Evolutionary conservation across 2,888 invertebrate species (phyloP), one percentile per base, ranked within the genome.

Genomic region (Mythimna vitellina): DNA sequence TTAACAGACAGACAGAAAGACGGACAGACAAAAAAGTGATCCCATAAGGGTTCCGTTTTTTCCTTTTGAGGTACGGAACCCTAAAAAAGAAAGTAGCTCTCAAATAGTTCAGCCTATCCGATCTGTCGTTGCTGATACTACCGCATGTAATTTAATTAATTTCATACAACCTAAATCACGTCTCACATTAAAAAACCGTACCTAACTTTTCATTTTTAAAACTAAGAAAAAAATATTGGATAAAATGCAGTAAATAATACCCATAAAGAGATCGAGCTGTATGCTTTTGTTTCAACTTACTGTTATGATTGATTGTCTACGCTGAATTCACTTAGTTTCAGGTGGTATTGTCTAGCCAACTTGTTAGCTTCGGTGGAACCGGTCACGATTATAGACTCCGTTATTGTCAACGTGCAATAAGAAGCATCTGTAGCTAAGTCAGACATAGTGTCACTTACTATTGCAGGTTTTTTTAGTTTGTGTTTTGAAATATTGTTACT

Each of bases 331-430:
- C 32, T 73, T 64, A 70, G 58, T 69, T 82, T 67, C 70, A 70
- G 49, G 14, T 6, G 32, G 51, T 54, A 68, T 83, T 84, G 85
- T 82, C 54, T 69, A 42, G 64, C 42, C 25, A 10, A 29, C 56
- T 51, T 73, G 60, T 79, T 79, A 71, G 72, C 38, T 57, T 35
- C 74, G 77, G 58, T 84, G 25, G 58, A 57, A n/a, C 32, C 58
- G 60, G 70, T 82, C 80, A 73, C 73, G 80, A 76, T 73, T 65
- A 54, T 62, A 68, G 56, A 57, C 20, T 65, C 82, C 80, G 77
- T 82, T 82, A 75, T 64, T 70, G 69, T 69, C 67, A 75, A 71
- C 71, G 22, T 51, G 53, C 72, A 69, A 35, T 25, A 61, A 38
- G 54, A 10, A 61, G n/a, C 54, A 56, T 65, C 38, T 63, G 42